phyloP scores from a whole-genome alignment of 2,888 invertebrate species.

The Lasioglossum calceatum region DNA sequence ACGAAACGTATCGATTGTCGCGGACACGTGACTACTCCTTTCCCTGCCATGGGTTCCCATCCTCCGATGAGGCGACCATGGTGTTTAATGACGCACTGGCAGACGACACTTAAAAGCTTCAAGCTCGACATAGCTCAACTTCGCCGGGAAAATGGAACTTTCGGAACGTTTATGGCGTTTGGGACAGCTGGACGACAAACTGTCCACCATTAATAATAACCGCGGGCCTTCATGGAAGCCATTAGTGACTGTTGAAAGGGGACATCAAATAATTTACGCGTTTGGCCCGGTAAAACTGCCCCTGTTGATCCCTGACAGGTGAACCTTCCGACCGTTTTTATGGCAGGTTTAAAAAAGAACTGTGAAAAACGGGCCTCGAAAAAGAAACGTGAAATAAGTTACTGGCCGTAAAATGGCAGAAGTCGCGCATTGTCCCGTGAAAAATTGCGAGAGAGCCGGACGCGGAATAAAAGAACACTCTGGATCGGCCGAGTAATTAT shows the following conservation, averaged over 20 bases:
- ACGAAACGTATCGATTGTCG: background rate
- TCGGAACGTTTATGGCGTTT: constrained; percentile 65
- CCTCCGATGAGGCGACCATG: constrained; percentile 17
- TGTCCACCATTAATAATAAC: constrained; percentile 75
- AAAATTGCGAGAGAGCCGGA: background rate
- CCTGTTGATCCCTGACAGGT: constrained; percentile 26
- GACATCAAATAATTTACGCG: constrained; percentile 78
- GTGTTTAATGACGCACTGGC: constrained; percentile 34
- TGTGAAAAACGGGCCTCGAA: background rate
- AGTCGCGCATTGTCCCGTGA: background rate
- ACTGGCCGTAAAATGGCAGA: background rate
- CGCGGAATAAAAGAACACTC: background rate
- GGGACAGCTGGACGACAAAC: constrained; percentile 58
- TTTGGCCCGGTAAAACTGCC: constrained; percentile 31
- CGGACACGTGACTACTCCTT: background rate
- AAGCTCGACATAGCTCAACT: constrained; percentile 30
- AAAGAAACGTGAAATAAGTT: background rate
- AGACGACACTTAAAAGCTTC: constrained; percentile 43
- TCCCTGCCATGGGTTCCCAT: background rate
- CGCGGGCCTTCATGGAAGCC: constrained; percentile 63
- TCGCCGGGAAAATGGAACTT: constrained; percentile 44
- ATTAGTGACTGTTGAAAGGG: constrained; percentile 74
- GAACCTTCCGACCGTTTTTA: constrained; percentile 13
- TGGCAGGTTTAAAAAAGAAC: background rate
- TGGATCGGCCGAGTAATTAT: background rate